Conservation (phyloP, 2,888 invertebrate genomes). For the Epirrhoe alternata region DNA sequence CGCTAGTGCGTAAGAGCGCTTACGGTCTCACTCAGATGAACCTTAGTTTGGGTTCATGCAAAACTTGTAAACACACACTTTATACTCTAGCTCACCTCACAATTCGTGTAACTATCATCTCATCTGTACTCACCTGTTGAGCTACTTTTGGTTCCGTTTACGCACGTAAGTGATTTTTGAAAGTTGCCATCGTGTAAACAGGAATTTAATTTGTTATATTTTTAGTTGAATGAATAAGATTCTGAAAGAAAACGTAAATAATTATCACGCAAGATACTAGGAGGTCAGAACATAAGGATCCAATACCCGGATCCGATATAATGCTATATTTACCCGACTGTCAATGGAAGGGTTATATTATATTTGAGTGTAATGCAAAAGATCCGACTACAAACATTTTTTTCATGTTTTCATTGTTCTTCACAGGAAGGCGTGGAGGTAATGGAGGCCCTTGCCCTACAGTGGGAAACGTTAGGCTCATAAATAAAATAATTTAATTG, state of each 20-base stretch:
- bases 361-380: too few species aligned
- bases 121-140: conserved; percentile 11
- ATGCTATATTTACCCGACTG: too few species aligned
- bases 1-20: too few species aligned
- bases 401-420: too few species aligned
- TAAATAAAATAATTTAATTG: too few species aligned
- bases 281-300: background rate
- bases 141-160: conserved; percentile 23
- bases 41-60: too few species aligned
- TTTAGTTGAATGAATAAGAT: background rate
- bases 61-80: conserved; percentile 3
- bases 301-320: background rate
- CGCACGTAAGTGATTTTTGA: conserved; percentile 19
- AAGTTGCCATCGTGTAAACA: conserved; percentile 19
- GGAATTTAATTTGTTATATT: conserved; percentile 7
- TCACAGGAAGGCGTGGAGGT: too few species aligned
- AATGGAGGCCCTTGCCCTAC: too few species aligned
- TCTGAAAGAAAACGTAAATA: background rate
- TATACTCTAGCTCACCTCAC: background rate
- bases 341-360: too few species aligned
- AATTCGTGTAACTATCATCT: conserved; percentile 6
- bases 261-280: background rate
- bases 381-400: too few species aligned
- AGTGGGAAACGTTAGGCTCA: too few species aligned
- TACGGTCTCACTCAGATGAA: too few species aligned